phyloP scores from a whole-genome alignment of 30 jellyfish, hydroid and myxozoan species.

The Euphysa ruthae region DNA sequence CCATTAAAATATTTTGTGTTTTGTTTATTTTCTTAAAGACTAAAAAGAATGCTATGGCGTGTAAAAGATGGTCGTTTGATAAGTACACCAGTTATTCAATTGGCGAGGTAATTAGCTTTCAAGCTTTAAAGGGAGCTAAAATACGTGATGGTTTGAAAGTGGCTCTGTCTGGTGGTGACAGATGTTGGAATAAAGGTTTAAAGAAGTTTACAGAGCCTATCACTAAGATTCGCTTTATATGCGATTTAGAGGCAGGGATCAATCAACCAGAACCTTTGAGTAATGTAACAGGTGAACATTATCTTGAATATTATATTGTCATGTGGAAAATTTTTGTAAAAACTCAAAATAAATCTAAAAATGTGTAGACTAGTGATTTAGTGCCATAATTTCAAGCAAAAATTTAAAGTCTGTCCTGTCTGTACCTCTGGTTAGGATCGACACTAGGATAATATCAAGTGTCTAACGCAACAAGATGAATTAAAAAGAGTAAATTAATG shows the following conservation, averaged over 20 bases:
- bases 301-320: too few relatives aligned
- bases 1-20: too few relatives aligned
- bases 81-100: constrained; percentile 46
- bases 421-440: too few relatives aligned
- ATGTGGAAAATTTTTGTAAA: not conserved
- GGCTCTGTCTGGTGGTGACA: constrained; percentile 52
- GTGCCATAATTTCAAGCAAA: too few relatives aligned
- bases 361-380: too few relatives aligned
- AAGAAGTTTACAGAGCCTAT: constrained; percentile 29
- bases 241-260: constrained; percentile 65
- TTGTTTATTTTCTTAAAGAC: too few relatives aligned
- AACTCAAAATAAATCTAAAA: too few relatives aligned
- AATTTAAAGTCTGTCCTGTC: too few relatives aligned
- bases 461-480: too few relatives aligned
- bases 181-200: constrained; percentile 43
- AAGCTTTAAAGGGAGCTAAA: constrained; percentile 16
- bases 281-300: constrained; percentile 44
- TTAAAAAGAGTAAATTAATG: too few relatives aligned
- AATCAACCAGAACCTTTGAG: constrained; percentile 59
- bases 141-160: not conserved
- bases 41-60: too few relatives aligned
- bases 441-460: too few relatives aligned
- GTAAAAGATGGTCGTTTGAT: constrained; percentile 76
- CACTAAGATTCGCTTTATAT: constrained; percentile 44
- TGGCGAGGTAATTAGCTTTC: constrained; percentile 78